Percentiles rank a stretch among this genome's conserved stretches.
phyloP scores from a whole-genome alignment of 2,113 vertebrate genomes.

The Nothobranchius furzeri region DNA sequence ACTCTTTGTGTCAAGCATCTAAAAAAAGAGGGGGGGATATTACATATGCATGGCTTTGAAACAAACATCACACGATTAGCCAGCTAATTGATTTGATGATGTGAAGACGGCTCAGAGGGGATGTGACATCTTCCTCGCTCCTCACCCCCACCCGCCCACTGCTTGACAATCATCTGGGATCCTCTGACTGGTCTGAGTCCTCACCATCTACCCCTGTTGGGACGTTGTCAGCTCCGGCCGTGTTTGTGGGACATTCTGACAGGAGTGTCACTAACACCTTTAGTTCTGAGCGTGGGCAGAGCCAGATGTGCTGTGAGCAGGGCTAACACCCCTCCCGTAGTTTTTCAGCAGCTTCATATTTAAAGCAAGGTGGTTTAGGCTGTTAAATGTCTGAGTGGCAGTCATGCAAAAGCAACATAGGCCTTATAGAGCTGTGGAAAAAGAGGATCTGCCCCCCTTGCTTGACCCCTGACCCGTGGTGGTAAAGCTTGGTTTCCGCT shows the following conservation, averaged over 20 bases:
- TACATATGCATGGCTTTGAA: conserved; percentile 37
- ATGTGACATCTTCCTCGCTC: conserved; percentile 48
- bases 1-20: conserved; percentile 28
- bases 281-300: conserved; percentile 50
- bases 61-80: conserved; percentile 41
- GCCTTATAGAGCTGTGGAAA: no score
- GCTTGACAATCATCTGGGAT: conserved; percentile 27
- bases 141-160: conserved; percentile 41
- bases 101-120: conserved; percentile 37
- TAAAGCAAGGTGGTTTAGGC: not conserved
- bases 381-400: conserved; percentile 2
- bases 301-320: conserved; percentile 68
- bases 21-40: conserved; percentile 6
- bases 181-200: conserved; percentile 15
- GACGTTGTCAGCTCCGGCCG: conserved; percentile 30
- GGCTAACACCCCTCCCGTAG: conserved; percentile 24
- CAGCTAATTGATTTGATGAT: conserved; percentile 23
- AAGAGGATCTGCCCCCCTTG: no score
- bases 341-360: not conserved
- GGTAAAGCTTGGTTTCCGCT: no score
- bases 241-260: conserved; percentile 49
- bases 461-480: no score
- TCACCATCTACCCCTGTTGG: conserved; percentile 26
- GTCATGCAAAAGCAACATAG: no score
- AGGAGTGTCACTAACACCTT: conserved; percentile 64